Percentiles rank a stretch among this genome's conserved stretches.
Conservation (phyloP, 2,113 vertebrate genomes). For the Aepyceros melampus region DNA sequence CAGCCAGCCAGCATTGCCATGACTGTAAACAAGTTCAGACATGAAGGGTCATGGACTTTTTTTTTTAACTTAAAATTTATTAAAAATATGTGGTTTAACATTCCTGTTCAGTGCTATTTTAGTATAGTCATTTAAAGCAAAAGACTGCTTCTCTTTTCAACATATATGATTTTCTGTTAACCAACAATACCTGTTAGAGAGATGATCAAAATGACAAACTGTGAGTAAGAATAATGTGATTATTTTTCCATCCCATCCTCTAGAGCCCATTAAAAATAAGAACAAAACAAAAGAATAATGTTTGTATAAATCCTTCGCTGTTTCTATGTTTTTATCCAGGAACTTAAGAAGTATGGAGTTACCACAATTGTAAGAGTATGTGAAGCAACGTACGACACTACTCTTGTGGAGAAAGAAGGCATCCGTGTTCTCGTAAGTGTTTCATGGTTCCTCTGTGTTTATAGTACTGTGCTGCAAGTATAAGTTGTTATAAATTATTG, state of each 20-base stretch:
- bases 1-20: not conserved
- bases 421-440: slow-evolving; percentile 96
- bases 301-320: not conserved
- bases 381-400: slow-evolving; percentile 97
- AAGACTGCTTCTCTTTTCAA: not conserved
- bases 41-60: not conserved
- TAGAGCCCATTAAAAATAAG: not conserved
- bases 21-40: not conserved
- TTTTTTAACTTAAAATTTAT: not conserved
- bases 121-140: not conserved
- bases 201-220: not conserved
- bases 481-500: not conserved
- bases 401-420: slow-evolving; percentile 96
- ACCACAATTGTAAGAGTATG: slow-evolving; percentile 98
- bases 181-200: not conserved
- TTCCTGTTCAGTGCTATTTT: not conserved
- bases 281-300: not conserved
- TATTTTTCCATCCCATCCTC: not conserved
- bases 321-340: slow-evolving; percentile 77
- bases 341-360: slow-evolving; percentile 98
- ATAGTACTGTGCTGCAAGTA: not conserved
- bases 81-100: not conserved
- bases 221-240: not conserved
- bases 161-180: not conserved
- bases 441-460: not conserved